Evolutionary conservation across 2,888 invertebrate genomes (phyloP), one percentile per base, ranked within the genome.

Genomic region (Myopa testacea): DNA sequence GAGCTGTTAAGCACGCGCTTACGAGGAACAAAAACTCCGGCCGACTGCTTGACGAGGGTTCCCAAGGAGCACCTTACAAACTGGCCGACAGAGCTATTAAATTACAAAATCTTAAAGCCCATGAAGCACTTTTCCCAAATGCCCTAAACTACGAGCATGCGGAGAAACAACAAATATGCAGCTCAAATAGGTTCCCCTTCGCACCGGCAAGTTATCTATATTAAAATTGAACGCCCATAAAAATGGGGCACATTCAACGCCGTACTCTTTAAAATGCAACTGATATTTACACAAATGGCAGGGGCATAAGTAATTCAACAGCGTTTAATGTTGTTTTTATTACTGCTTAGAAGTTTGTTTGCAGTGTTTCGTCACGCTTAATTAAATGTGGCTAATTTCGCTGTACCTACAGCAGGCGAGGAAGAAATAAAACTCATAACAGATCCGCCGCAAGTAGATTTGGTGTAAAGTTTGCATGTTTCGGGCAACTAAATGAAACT

Each of bases 71-170:
- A 26, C 55, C 37, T 55, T 12, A 16, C 26, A 52, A 12, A 63
- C n/a, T 12, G n/a, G 70, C 86, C 86, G 83, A 85, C 85, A 86
- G 80, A 63, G 81, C 82, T 86, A 85, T 85, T 82, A 37, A 81
- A 79, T 86, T 84, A 81, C 86, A 50, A 45, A 62, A 52, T n/a
- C 69, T 26, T 10, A 52, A 52, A 52, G 70, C 16, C 26, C 10
- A 8, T 19, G 52, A 12, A 50, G 45, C 50, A 69, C 34, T 50
- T 69, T 45, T 16, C 12, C 52, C 71, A n/a, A 62, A 62, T 26
- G 19, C 8, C 26, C 10, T 26, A 26, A 62, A 62, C 16, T 26
- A 26, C 26, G 26, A 26, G 34, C 1, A 34, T 34, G 65, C 40
- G 74, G 70, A 81, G 81, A 82, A 84, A 84, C 58, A 16, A n/a